A percentile compares a stretch with the other conserved stretches of the same genome.
phyloP scores from a whole-genome alignment of 2,888 invertebrate species.

The Herminia tarsipennalis region DNA sequence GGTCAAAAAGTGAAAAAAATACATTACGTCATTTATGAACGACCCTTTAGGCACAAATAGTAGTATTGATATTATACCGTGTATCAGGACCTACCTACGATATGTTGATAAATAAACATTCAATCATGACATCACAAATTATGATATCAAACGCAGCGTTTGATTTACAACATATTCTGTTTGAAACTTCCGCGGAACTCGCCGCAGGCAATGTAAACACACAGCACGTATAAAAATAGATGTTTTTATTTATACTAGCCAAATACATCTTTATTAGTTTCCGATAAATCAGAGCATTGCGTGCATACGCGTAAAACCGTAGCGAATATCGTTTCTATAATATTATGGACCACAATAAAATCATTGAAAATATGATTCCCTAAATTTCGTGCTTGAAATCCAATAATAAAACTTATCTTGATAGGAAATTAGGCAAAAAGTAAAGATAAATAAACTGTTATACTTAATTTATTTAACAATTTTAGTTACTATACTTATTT shows the following conservation, averaged over 20 bases:
- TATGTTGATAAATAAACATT: conserved; percentile 7
- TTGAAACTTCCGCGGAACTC: neutral
- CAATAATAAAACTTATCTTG: too few species aligned
- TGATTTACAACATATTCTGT: neutral
- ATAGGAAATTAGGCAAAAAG: too few species aligned
- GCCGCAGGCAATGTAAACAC: conserved; percentile 19
- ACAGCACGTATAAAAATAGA: conserved; percentile 22
- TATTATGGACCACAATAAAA: neutral
- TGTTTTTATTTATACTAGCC: conserved; percentile 13
- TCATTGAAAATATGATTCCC: too few species aligned
- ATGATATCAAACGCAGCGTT: conserved; percentile 1
- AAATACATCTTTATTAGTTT: conserved; percentile 26
- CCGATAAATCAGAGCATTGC: conserved; percentile 9
- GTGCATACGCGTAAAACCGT: neutral
- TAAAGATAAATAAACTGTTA: too few species aligned
- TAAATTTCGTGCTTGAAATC: too few species aligned
- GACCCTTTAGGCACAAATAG: too few species aligned
- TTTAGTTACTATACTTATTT: too few species aligned
- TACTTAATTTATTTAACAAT: too few species aligned
- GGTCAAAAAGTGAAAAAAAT: too few species aligned
- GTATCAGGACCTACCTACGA: too few species aligned
- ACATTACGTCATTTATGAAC: too few species aligned
- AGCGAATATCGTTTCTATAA: neutral
- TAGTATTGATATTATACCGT: too few species aligned
- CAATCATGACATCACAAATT: neutral